Evolutionary conservation across 2,113 vertebrate genomes (phyloP).

Genomic region (Entelurus aequoreus): DNA sequence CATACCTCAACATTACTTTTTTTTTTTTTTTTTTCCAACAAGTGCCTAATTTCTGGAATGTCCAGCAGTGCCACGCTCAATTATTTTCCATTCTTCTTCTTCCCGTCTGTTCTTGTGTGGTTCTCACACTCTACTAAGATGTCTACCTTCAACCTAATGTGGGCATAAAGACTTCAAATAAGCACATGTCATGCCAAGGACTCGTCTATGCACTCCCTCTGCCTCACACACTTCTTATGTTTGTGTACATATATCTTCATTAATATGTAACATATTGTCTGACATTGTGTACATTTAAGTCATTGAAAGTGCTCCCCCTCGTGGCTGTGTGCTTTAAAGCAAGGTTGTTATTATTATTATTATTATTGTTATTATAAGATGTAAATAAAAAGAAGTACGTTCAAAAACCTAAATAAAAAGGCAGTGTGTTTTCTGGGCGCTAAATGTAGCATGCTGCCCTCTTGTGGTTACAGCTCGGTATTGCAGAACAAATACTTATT

Average conservation of each 20-base stretch:
- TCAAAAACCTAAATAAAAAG: slow-evolving; percentile 21
- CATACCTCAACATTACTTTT: slow-evolving; percentile 55
- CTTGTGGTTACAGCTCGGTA: slow-evolving; percentile 22
- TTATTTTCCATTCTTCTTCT: slow-evolving; percentile 26
- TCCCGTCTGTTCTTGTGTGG: slow-evolving; percentile 25
- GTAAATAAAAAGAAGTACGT: slow-evolving; percentile 74
- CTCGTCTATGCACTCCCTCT: slow-evolving; percentile 60
- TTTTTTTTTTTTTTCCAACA: slow-evolving; percentile 46
- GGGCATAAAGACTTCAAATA: slow-evolving; percentile 10
- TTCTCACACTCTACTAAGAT: not conserved
- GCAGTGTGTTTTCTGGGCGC: not conserved
- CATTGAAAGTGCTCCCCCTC: not conserved
- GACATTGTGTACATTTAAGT: slow-evolving; percentile 82
- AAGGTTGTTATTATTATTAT: slow-evolving; percentile 41
- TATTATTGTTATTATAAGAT: slow-evolving; percentile 37
- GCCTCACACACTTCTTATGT: slow-evolving; percentile 56
- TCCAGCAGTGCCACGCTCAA: slow-evolving; percentile 53
- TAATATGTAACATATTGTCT: slow-evolving; percentile 84
- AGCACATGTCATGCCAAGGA: slow-evolving; percentile 61
- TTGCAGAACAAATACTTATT: not conserved
- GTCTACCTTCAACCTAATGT: not conserved
- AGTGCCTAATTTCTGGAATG: slow-evolving; percentile 71
- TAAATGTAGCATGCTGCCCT: slow-evolving; percentile 16
- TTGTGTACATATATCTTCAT: slow-evolving; percentile 81
- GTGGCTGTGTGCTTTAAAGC: slow-evolving; percentile 66